Conservation (phyloP, 2,113 vertebrate genomes). For the Centropus bengalensis region DNA sequence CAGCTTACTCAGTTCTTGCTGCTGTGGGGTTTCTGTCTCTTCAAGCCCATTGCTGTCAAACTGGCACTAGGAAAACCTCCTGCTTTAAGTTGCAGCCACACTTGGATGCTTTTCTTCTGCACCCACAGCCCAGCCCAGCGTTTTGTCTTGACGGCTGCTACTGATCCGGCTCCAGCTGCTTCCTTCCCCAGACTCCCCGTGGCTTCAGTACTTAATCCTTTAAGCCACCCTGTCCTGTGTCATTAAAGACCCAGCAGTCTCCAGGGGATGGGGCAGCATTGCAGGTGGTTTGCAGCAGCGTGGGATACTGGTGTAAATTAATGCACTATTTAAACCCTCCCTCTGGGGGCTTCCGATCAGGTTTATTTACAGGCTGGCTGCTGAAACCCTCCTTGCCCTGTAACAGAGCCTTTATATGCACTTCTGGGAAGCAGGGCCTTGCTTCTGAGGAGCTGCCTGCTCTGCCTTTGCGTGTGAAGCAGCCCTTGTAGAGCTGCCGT, state of each 20-base stretch:
- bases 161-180: neutral
- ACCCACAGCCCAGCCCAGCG: neutral
- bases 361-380: neutral
- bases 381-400: neutral
- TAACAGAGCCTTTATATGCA: neutral
- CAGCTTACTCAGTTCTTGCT: rapidly evolving
- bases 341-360: neutral
- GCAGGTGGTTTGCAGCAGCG: neutral
- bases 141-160: neutral
- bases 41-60: neutral
- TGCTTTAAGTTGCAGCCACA: neutral
- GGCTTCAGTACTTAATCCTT: conserved; percentile 38
- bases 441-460: neutral
- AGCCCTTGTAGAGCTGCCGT: neutral
- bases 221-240: conserved; percentile 31
- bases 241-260: neutral
- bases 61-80: neutral
- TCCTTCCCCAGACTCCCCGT: neutral
- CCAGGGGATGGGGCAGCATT: neutral
- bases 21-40: neutral
- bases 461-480: neutral
- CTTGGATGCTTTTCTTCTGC: neutral
- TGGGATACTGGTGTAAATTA: neutral
- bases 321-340: neutral
- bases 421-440: neutral